Percentiles rank a stretch among this genome's conserved stretches.
Conservation (phyloP, 1,140 invertebrate species). For the Tribolium castaneum region DNA sequence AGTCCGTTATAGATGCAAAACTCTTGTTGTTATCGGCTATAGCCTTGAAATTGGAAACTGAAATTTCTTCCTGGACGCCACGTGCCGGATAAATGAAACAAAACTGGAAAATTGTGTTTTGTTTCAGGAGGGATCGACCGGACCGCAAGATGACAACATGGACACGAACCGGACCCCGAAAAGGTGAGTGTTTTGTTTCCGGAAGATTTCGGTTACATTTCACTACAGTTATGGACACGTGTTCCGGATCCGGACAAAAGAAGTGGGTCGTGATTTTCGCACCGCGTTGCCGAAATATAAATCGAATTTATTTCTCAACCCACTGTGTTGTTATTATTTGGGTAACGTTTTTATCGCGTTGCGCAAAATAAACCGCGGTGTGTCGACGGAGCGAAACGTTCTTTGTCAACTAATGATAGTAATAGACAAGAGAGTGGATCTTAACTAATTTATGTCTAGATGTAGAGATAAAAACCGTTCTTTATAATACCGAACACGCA, state of each 20-base stretch:
- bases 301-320: too few species aligned
- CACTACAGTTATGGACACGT: conserved; percentile 12
- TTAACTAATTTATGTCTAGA: neutral
- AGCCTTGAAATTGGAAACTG: conserved; percentile 1
- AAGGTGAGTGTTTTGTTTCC: conserved; percentile 48
- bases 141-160: conserved; percentile 49
- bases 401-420: neutral
- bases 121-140: conserved; percentile 51
- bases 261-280: conserved; percentile 16
- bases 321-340: neutral
- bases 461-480: neutral
- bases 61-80: neutral
- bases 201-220: neutral
- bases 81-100: neutral
- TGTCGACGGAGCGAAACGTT: neutral
- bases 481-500: neutral
- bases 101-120: conserved; percentile 22
- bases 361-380: neutral
- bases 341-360: neutral
- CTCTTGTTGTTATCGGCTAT: neutral
- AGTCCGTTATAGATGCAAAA: neutral
- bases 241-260: conserved; percentile 14
- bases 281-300: conserved; percentile 1
- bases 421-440: neutral
- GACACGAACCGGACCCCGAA: conserved; percentile 54